Conservation (phyloP, 2,113 vertebrate genomes). For the Sinocyclocheilus grahami region DNA sequence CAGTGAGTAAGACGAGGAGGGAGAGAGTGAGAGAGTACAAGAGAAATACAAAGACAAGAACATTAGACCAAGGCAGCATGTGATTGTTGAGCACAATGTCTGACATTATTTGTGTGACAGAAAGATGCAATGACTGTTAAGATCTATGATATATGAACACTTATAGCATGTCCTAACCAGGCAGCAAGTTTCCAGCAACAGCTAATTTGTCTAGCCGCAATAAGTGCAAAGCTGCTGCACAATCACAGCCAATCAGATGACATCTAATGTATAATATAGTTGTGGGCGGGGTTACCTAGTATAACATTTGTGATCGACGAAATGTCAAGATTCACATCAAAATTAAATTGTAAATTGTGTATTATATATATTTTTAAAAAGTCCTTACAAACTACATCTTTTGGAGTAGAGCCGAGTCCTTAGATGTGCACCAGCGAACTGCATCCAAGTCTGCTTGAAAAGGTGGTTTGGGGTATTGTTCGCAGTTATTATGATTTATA, state of each 20-base stretch:
- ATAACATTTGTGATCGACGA: neutral
- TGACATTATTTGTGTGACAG: neutral
- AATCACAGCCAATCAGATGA: neutral
- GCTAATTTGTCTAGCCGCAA: neutral
- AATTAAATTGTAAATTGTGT: neutral
- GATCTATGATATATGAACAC: neutral
- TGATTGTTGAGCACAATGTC: neutral
- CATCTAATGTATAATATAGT: neutral
- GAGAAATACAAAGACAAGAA: slow-evolving; percentile 3
- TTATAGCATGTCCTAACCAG: neutral
- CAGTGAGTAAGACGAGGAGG: slow-evolving; percentile 33
- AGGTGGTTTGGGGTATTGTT: neutral
- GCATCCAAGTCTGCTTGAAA: neutral
- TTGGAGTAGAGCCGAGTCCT: neutral
- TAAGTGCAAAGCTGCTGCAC: neutral
- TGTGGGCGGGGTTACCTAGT: neutral
- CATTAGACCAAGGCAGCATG: neutral
- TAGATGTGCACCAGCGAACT: neutral
- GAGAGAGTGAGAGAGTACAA: neutral
- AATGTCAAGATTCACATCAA: neutral
- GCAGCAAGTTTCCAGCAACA: neutral
- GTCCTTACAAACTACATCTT: neutral
- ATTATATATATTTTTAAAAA: neutral
- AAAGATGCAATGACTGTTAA: slow-evolving; percentile 1
- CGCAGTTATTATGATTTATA: too few relatives aligned